Percentiles rank a stretch among this genome's conserved stretches.
phyloP scores from a whole-genome alignment of 2,113 vertebrate genomes.

The Nerophis ophidion region DNA sequence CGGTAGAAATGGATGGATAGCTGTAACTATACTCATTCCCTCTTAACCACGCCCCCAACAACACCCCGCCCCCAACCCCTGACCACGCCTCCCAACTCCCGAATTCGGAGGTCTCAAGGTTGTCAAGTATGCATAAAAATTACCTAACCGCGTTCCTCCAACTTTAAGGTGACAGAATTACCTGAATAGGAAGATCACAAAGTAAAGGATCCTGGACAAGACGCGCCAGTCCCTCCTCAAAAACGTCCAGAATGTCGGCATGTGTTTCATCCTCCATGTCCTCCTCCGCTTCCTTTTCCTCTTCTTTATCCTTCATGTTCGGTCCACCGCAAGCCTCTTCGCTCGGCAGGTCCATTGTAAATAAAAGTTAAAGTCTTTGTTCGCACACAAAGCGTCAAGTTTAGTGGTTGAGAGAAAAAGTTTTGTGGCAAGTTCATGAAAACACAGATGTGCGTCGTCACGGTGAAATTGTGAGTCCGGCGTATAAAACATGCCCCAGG shows the following conservation, averaged over 20 bases:
- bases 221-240: constrained; percentile 10
- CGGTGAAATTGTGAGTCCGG: no score
- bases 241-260: constrained; percentile 6
- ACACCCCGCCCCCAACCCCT: no score
- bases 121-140: no score
- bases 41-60: no score
- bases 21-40: no score
- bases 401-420: background rate
- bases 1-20: no score
- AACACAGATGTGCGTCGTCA: no score
- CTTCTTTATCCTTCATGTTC: background rate
- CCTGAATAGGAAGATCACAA: constrained; percentile 12
- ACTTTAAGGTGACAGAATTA: background rate
- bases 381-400: background rate
- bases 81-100: no score
- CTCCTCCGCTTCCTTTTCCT: background rate
- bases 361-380: background rate
- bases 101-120: no score
- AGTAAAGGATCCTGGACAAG: constrained; percentile 11
- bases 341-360: background rate
- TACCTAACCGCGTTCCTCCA: no score
- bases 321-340: background rate
- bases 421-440: no score
- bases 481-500: no score
- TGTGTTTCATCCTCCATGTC: constrained; percentile 2